Evolutionary conservation across 2,113 vertebrate genomes (phyloP), one percentile per base, ranked within the genome.

Genomic region (Nansenia antarctica): DNA sequence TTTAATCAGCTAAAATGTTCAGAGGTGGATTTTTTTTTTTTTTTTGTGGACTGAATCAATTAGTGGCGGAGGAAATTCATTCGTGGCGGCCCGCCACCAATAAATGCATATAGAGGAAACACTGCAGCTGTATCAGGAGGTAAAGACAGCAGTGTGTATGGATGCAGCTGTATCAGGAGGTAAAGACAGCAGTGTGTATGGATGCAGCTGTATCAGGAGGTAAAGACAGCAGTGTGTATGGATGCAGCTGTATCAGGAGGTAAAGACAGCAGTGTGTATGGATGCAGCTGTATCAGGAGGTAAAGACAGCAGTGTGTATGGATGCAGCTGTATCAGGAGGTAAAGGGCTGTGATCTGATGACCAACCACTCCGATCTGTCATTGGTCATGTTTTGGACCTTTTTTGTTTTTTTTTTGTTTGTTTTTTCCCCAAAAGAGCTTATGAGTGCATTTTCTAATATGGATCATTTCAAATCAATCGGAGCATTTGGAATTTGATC

Each of bases 151-250:
- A 5, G 95, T 98, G 83, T 98, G 98, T 78, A 98, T 99, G 98
- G 98, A 99, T 86, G 96, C 96, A 18, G 97, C 97, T 35, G 98
- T 99, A 76, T 99, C 98, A 84, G 98, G 98, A 92, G 98, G 98
- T 99, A 90, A 91, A 92, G 9, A 7, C 34, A 81, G 96, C 97
- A 5, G 95, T 98, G 83, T 98, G 98, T 78, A 98, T 99, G 98
- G 98, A 99, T 86, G 96, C 96, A 18, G 97, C 97, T 35, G 98
- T 99, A 76, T 99, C 98, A 84, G 98, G 98, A 92, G 98, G 98
- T 99, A 90, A 91, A 92, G 9, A 7, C 34, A 81, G 96, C 97
- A 5, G 95, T 98, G 83, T 98, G 98, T 78, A 98, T 99, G 98
- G 98, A 99, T 86, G 96, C 96, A 18, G 97, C 97, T 35, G 98